phyloP scores from a whole-genome alignment of 2,797 vertebrate species.

The Chrosomus eos region DNA sequence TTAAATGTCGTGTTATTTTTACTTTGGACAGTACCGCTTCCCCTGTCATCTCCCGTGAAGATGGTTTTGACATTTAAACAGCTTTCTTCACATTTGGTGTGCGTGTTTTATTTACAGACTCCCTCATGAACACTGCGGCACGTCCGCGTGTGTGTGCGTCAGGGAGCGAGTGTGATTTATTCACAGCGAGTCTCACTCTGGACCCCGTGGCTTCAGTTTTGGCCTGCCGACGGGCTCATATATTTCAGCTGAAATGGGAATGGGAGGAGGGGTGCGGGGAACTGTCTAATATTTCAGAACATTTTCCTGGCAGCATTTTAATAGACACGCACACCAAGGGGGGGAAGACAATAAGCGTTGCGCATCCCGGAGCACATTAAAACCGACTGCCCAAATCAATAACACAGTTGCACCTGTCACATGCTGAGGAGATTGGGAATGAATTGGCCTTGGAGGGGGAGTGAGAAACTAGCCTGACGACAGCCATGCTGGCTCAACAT shows the following conservation, averaged over 20 bases:
- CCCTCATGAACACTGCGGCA: conserved; percentile 16
- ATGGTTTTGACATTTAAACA: conserved; percentile 78
- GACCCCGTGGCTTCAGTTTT: conserved; percentile 64
- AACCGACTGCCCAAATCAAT: conserved; percentile 79
- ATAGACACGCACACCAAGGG: conserved; percentile 64
- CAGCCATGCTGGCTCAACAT: conserved; percentile 67
- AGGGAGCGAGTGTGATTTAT: conserved; percentile 69
- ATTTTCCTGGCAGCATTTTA: conserved; percentile 70
- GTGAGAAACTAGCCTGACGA: conserved; percentile 65
- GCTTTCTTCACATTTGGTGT: conserved; percentile 76
- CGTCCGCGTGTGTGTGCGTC: neutral
- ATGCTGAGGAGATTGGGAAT: conserved; percentile 72
- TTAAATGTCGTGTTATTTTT: conserved; percentile 45
- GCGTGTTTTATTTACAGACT: conserved; percentile 33
- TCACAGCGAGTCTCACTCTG: conserved; percentile 67
- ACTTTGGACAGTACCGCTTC: conserved; percentile 49
- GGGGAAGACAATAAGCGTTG: conserved; percentile 74
- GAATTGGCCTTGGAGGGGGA: conserved; percentile 71
- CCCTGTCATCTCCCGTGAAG: conserved; percentile 61
- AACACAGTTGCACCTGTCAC: conserved; percentile 79
- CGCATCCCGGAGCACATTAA: conserved; percentile 76
- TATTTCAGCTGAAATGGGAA: conserved; percentile 51
- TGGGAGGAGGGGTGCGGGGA: conserved; percentile 23
- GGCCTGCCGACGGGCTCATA: conserved; percentile 51
- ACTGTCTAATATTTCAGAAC: conserved; percentile 65